Evolutionary conservation across 2,113 vertebrate species (phyloP), one percentile per base, ranked within the genome.

Genomic region (Sialia sialis): DNA sequence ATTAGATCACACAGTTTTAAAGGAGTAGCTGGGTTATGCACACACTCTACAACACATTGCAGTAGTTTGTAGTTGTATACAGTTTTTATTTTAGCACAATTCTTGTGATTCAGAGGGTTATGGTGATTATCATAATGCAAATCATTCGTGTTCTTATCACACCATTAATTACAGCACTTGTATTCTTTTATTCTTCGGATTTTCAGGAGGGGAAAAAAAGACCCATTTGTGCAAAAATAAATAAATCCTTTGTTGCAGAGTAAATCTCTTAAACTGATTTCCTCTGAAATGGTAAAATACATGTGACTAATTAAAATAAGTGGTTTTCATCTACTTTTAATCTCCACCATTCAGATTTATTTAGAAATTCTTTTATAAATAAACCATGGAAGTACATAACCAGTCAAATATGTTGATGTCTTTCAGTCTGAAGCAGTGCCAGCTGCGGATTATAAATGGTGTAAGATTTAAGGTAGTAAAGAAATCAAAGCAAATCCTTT

Each of bases 241-340:
- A 26, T 16, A 72, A 90, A 75, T 64, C 59, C 19, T 64, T 58
- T 55, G 32, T 60, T 68, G 41, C 77, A 78, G 58, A 66, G 39
- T 52, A 82, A 69, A 64, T 95, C 23, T 9, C 54, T 93, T 89
- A 64, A 79, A 43, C 70, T 58, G 3, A 82, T 95, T 94, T 84
- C 49, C 55, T 64, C 29, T 46, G 15, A 18, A 81, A 75, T 49
- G 41, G 44, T 76, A 73, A 89, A 85, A 91, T 79, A 41, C 9
- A 21, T 82, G 79, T 66, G 89, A 74, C 82, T 90, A 77, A 94
- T 95, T 91, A 83, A 93, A 92, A 66, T 39, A 85, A 93, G 55
- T 51, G 87, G 58, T 17, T 95, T 96, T 94, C 70, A 36, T 85
- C 52, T 27, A 27, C 70, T 91, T 22, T 6, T 74, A 62, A 83